phyloP scores from a whole-genome alignment of 2,888 invertebrate species.

The Lasioglossum morio region DNA sequence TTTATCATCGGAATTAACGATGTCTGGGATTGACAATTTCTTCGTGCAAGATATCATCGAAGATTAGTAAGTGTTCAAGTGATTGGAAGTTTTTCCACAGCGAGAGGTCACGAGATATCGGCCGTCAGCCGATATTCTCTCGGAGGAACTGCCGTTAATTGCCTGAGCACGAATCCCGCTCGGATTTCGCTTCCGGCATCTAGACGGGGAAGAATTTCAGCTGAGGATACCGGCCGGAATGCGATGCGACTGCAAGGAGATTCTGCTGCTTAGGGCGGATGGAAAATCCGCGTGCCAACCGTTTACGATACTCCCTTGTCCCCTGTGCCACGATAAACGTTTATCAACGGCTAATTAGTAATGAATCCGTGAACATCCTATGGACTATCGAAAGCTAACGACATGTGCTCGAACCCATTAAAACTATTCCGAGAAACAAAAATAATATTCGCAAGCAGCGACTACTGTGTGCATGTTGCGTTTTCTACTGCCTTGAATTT shows the following conservation, averaged over 20 bases:
- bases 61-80: neutral
- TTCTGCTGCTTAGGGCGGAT: slow-evolving; percentile 27
- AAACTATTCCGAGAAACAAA: neutral
- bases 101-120: slow-evolving; percentile 46
- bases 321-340: slow-evolving; percentile 36
- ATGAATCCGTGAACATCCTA: neutral
- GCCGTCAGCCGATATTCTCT: slow-evolving; percentile 46
- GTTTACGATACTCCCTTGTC: slow-evolving; percentile 4
- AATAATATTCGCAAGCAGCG: neutral
- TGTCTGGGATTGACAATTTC: neutral
- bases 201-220: slow-evolving; percentile 54
- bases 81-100: neutral
- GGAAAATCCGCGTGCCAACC: slow-evolving; percentile 24
- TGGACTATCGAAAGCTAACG: neutral
- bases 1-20: too few relatives aligned
- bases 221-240: slow-evolving; percentile 49
- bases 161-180: slow-evolving; percentile 52
- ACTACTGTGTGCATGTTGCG: neutral
- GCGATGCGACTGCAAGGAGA: slow-evolving; percentile 34
- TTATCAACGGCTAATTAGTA: slow-evolving; percentile 45
- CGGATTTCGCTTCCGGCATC: slow-evolving; percentile 71
- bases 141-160: slow-evolving; percentile 61
- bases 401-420: neutral
- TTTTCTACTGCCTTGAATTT: neutral
- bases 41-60: neutral